phyloP scores from a whole-genome alignment of 2,113 vertebrate genomes.

The Cyprinodon brontotheroides region DNA sequence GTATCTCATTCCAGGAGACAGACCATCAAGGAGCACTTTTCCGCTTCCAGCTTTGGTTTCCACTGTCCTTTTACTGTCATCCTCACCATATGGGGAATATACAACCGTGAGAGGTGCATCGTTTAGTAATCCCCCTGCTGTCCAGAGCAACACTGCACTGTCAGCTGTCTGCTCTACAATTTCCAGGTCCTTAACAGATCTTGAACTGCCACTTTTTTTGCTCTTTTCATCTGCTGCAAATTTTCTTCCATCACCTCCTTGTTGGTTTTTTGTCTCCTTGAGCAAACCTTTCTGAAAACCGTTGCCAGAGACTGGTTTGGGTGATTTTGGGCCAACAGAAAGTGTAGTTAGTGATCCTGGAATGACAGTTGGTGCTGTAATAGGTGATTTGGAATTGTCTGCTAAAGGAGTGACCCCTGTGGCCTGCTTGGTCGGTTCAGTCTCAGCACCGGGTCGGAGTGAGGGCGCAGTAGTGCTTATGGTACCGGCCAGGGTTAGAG shows the following conservation, averaged over 20 bases:
- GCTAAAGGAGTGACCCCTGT: conserved; percentile 39
- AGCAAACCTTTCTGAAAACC: conserved; percentile 62
- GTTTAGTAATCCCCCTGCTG: conserved; percentile 68
- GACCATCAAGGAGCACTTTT: conserved; percentile 85
- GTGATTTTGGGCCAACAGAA: conserved; percentile 20
- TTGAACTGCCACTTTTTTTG: conserved; percentile 69
- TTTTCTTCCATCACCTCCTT: conserved; percentile 64
- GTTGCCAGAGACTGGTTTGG: conserved; percentile 44
- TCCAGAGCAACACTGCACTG: conserved; percentile 90
- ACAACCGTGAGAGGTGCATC: conserved; percentile 81
- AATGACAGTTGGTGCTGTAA: conserved; percentile 27
- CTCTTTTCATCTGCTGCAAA: conserved; percentile 69
- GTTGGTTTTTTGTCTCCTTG: conserved; percentile 67
- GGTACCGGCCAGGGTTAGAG: conserved; percentile 83
- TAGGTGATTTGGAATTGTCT: neutral
- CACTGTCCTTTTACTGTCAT: conserved; percentile 83
- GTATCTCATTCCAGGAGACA: conserved; percentile 86
- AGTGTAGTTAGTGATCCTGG: conserved; percentile 33
- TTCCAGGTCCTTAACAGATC: conserved; percentile 81
- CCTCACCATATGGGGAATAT: conserved; percentile 88
- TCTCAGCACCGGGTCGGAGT: conserved; percentile 27
- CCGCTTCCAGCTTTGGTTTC: conserved; percentile 82
- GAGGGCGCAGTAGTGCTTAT: conserved; percentile 75
- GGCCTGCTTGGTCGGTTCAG: conserved; percentile 33
- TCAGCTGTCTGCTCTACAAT: conserved; percentile 84